Evolutionary conservation across 1,140 invertebrate genomes (phyloP).

Genomic region (Drosophila obscura): DNA sequence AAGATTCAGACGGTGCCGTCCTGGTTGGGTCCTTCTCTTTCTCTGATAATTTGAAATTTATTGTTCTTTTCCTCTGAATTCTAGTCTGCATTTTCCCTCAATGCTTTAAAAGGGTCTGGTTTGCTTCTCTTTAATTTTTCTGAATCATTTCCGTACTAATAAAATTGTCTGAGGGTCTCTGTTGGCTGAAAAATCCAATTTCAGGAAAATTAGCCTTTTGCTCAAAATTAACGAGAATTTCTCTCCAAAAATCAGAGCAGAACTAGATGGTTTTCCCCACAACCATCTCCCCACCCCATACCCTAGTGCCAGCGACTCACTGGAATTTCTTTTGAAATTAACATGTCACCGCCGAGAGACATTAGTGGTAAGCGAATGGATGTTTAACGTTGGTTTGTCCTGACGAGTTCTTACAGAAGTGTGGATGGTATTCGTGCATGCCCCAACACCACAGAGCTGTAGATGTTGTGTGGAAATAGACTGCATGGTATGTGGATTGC

Average conservation of each 20-base stretch:
- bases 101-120: constrained; percentile 23
- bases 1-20: not conserved
- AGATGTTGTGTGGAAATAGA: constrained; percentile 18
- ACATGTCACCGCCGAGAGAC: constrained; percentile 77
- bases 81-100: not conserved
- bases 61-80: constrained; percentile 43
- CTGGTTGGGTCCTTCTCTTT: constrained; percentile 22
- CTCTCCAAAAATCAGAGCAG: constrained; percentile 64
- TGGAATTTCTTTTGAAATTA: constrained; percentile 74
- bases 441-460: constrained; percentile 2
- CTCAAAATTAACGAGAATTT: constrained; percentile 61
- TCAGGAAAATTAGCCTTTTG: constrained; percentile 69
- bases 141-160: not conserved
- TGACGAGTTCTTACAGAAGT: no score
- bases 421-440: not conserved
- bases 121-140: constrained; percentile 12
- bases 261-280: constrained; percentile 2
- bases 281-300: not conserved
- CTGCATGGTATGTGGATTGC: not conserved
- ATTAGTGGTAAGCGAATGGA: constrained; percentile 58
- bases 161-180: not conserved
- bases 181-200: constrained; percentile 53
- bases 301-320: constrained; percentile 25
- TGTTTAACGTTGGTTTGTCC: not conserved
- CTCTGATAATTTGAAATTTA: constrained; percentile 69